Conservation (phyloP, 1,140 invertebrate genomes). For the Ostrea edulis region DNA sequence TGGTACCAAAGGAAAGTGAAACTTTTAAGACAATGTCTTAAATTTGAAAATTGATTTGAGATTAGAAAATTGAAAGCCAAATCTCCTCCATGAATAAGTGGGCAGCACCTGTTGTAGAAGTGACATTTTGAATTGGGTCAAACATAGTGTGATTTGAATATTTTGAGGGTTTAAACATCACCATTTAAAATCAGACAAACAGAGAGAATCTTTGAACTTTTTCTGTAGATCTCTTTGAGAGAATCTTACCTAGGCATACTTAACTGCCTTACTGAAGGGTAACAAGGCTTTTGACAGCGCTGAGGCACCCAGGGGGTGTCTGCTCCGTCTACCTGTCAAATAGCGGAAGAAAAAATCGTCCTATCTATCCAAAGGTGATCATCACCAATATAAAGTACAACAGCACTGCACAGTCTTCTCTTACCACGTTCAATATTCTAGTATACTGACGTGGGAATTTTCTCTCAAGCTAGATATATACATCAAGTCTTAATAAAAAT, state of each 20-base stretch:
- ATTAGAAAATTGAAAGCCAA: neutral
- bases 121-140: neutral
- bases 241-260: slow-evolving; percentile 32
- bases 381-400: neutral
- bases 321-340: slow-evolving; percentile 43
- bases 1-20: neutral
- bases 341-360: slow-evolving; percentile 36
- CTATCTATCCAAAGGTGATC: slow-evolving; percentile 16
- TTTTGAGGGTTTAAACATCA: neutral
- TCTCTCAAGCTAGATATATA: neutral
- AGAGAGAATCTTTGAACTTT: neutral
- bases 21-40: neutral
- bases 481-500: neutral
- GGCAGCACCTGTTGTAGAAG: neutral
- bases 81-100: neutral
- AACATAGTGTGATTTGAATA: neutral
- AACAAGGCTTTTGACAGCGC: neutral
- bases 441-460: neutral
- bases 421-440: neutral
- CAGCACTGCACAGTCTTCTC: neutral
- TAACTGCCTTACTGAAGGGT: slow-evolving; percentile 23
- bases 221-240: neutral
- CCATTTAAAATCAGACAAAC: neutral
- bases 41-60: neutral
- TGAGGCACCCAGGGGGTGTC: slow-evolving; percentile 36